Base-by-base conservation (phyloP, 2,113 vertebrate genomes). In the Nothoprocta pentlandii region DNA sequence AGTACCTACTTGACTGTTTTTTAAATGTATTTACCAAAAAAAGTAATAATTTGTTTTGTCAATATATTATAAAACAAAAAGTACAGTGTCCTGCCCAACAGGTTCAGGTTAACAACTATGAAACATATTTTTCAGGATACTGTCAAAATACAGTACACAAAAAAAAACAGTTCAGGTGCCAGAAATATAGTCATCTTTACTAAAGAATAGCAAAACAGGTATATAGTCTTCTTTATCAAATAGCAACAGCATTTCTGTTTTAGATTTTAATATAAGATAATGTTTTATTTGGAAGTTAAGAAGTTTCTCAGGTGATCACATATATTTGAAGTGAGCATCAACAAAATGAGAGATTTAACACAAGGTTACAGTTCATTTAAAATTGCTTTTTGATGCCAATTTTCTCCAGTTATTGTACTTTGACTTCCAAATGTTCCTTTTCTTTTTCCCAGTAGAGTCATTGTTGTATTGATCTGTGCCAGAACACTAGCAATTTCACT, bases 381-480 rank as follows among this genome's bases (percentile, higher is more conserved):
- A 47, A 53, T 63, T 41, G 39, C 2, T 88, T 12, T 77, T 85
- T 78, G 25, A 58, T 80, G 90, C 94, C 85, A 94, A 9, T 95
- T 87, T 92, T 94, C 94, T 73, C 44, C 46, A 61, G 79, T 88
- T 95, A 84, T 80, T 88, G 62, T 58, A 32, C 44, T 94, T 95
- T 92, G 51, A 68, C 64, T 92, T 96, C 90, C 93, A 95, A 96
- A 92, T 61, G 39, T 94, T 94, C 87, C 68, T 81, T 20, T 20
- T 75, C 74, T 67, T 89, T 74, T 16, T 32, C 14, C 69, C 91
- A 70, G 13, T 34, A 77, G 87, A 86, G 41, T 90, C 0, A 81
- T 95, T 90, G 90, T 68, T 93, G 28, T 34, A 36, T 41, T 93
- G 16, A 14, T 88, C 64, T 84, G 53, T 90, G 83, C 90, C 92